Percentiles rank a stretch among this genome's conserved stretches.
Evolutionary conservation across 2,113 vertebrate species (phyloP).

Genomic region (Myiopsitta monachus): DNA sequence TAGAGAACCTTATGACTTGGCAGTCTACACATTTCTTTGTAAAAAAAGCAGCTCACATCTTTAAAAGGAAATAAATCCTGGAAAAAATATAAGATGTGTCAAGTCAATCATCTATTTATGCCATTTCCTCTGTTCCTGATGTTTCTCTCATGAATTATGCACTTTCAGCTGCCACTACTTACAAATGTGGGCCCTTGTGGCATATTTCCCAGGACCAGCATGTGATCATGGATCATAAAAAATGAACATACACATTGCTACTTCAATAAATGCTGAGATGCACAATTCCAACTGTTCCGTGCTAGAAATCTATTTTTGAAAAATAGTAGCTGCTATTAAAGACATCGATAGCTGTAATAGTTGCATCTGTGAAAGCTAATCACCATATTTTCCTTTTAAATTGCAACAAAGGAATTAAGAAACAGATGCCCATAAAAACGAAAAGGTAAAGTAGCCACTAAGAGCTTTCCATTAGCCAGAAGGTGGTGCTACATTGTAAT

Average conservation of each 20-base stretch:
- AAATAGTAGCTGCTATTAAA: conserved; percentile 22
- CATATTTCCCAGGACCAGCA: conserved; percentile 53
- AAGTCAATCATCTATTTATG: conserved; percentile 60
- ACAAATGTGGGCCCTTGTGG: conserved; percentile 52
- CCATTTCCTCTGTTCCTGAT: conserved; percentile 54
- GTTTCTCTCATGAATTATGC: conserved; percentile 69
- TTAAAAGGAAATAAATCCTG: conserved; percentile 55
- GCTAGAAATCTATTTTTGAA: conserved; percentile 25
- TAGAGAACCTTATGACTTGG: conserved; percentile 42
- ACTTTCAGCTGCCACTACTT: conserved; percentile 59
- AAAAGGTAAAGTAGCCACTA: neutral
- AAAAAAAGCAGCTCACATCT: conserved; percentile 4
- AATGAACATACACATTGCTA: conserved; percentile 46
- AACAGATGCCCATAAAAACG: neutral
- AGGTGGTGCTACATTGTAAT: conserved; percentile 76
- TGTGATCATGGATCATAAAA: conserved; percentile 57
- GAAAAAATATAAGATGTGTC: conserved; percentile 49
- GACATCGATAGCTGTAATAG: neutral
- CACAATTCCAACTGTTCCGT: neutral
- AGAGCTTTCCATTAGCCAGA: conserved; percentile 58
- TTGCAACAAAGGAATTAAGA: conserved; percentile 11
- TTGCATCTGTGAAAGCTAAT: neutral
- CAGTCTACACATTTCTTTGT: conserved; percentile 30
- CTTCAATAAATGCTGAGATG: conserved; percentile 23
- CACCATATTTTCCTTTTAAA: conserved; percentile 10